Conservation (phyloP, 2,888 invertebrate genomes). For the Macropis europaea region DNA sequence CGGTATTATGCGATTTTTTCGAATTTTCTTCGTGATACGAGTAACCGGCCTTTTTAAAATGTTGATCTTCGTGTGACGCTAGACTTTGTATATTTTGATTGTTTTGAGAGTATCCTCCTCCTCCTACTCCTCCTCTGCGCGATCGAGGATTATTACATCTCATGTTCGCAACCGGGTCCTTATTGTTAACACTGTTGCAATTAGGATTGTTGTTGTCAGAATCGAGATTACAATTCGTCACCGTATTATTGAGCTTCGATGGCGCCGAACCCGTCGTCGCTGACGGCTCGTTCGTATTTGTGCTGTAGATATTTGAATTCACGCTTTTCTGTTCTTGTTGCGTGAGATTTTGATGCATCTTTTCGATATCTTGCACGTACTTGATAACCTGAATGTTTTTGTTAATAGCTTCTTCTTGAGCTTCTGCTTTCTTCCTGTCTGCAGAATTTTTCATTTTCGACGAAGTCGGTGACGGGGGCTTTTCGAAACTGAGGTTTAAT, state of each 20-base stretch:
- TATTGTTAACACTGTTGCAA: conserved; percentile 53
- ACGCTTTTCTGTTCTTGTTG: conserved; percentile 74
- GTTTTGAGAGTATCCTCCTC: conserved; percentile 65
- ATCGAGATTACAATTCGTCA: conserved; percentile 53
- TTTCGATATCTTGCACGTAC: conserved; percentile 81
- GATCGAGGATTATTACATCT: conserved; percentile 66
- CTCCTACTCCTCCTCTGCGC: no score
- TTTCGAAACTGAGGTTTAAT: conserved; percentile 72
- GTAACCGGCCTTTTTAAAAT: conserved; percentile 62
- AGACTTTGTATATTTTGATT: conserved; percentile 53
- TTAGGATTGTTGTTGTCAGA: conserved; percentile 58
- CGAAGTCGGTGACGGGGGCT: conserved; percentile 71
- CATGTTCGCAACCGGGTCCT: conserved; percentile 61
- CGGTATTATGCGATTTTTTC: conserved; percentile 46
- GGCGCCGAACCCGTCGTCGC: conserved; percentile 54
- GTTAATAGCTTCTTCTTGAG: conserved; percentile 75
- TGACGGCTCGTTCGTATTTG: conserved; percentile 60
- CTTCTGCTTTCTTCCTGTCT: conserved; percentile 72
- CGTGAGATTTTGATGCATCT: conserved; percentile 80
- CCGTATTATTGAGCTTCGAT: conserved; percentile 60
- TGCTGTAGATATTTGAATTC: conserved; percentile 57
- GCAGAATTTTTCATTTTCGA: conserved; percentile 69
- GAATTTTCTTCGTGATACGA: conserved; percentile 45
- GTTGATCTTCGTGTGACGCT: conserved; percentile 59
- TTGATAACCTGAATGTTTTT: conserved; percentile 76